phyloP scores from a whole-genome alignment of 1,140 invertebrate species.

The Maniola jurtina region DNA sequence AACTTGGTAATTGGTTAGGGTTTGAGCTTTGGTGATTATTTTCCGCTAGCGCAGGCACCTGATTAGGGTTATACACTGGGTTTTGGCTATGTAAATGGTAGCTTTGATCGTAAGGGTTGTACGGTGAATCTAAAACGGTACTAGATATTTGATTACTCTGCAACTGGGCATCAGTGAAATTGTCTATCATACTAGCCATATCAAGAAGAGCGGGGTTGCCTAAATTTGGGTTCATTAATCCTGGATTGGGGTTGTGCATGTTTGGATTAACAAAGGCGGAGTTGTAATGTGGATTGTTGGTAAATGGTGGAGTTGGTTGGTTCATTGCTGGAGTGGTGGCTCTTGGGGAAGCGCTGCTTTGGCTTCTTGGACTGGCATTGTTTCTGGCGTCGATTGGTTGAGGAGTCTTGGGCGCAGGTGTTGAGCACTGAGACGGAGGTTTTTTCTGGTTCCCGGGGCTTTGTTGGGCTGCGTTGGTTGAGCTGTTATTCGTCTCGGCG shows the following conservation, averaged over 20 bases:
- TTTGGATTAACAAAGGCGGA: constrained; percentile 77
- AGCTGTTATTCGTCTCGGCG: constrained; percentile 66
- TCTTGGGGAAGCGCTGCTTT: constrained; percentile 68
- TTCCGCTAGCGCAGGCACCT: constrained; percentile 56
- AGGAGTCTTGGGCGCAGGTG: constrained; percentile 61
- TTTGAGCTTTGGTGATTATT: constrained; percentile 61
- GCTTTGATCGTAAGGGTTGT: constrained; percentile 75
- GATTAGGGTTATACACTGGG: constrained; percentile 63
- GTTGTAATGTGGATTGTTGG: constrained; percentile 71
- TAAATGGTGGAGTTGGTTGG: constrained; percentile 56
- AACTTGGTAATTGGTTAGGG: constrained; percentile 62
- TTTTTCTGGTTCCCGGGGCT: constrained; percentile 63
- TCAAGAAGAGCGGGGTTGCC: constrained; percentile 81
- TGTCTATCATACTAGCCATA: constrained; percentile 87
- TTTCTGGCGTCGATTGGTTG: constrained; percentile 76
- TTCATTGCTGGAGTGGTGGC: constrained; percentile 64
- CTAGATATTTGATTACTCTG: constrained; percentile 91
- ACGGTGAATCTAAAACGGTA: constrained; percentile 87
- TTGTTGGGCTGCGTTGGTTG: constrained; percentile 53
- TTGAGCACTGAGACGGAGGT: constrained; percentile 46
- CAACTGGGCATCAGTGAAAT: constrained; percentile 85
- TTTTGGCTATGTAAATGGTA: constrained; percentile 75
- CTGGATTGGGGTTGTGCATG: constrained; percentile 64
- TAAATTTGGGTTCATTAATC: constrained; percentile 70
- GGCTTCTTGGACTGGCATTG: constrained; percentile 69